Conservation (phyloP, 1,140 invertebrate genomes). For the Macrocentrus cingulum region DNA sequence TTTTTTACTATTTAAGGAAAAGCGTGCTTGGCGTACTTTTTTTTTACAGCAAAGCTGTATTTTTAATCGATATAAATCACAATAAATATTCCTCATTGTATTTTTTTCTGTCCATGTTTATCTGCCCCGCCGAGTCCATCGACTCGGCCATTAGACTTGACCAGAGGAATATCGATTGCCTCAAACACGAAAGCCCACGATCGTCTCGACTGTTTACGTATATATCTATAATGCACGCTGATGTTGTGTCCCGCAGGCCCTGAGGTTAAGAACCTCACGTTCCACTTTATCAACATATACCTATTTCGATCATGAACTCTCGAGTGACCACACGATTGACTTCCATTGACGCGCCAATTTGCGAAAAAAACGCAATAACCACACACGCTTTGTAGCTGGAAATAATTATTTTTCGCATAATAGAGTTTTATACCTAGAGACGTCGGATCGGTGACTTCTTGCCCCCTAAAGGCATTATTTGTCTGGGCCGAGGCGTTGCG, state of each 20-base stretch:
- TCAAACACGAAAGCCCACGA: slow-evolving; percentile 22
- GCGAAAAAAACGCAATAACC: background rate
- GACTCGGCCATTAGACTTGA: slow-evolving; percentile 35
- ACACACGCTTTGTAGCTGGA: too few relatives aligned
- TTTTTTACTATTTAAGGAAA: too few relatives aligned
- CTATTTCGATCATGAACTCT: slow-evolving; percentile 33
- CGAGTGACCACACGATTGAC: background rate
- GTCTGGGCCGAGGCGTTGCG: slow-evolving; percentile 33
- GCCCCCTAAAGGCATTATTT: too few relatives aligned
- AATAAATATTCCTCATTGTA: too few relatives aligned
- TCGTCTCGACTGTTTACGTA: slow-evolving; percentile 17
- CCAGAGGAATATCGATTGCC: slow-evolving; percentile 47
- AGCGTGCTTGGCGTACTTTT: too few relatives aligned
- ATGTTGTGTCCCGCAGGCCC: slow-evolving; percentile 27
- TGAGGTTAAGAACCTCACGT: slow-evolving; percentile 57
- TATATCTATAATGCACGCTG: slow-evolving; percentile 12
- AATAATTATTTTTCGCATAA: too few relatives aligned
- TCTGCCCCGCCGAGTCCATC: slow-evolving; percentile 19
- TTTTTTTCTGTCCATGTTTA: background rate
- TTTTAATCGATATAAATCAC: too few relatives aligned
- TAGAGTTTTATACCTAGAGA: too few relatives aligned
- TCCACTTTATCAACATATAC: slow-evolving; percentile 43
- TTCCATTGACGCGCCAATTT: background rate
- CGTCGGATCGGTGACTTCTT: too few relatives aligned
- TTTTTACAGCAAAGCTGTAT: too few relatives aligned